These are phyloP conservation scores for Psittacus erithacus DNA, from an alignment of 2,113 vertebrate genomes.

Conservation along the genomic window DNA sequence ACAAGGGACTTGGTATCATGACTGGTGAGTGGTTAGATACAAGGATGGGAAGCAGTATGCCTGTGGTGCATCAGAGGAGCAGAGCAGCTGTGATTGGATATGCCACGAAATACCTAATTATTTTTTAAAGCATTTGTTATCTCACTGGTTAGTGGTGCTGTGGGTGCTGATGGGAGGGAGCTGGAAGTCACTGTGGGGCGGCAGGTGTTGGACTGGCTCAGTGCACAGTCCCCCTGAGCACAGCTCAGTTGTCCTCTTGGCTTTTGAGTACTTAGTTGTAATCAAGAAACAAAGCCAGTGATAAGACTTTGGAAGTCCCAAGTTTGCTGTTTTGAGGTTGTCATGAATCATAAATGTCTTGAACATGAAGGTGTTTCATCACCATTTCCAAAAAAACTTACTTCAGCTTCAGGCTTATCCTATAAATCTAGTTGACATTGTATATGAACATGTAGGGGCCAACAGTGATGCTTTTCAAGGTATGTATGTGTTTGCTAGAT, in stretches of 20 bases:
- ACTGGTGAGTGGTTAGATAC: background rate
- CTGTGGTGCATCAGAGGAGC: rapidly evolving
- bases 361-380: background rate
- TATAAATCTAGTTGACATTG: background rate
- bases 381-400: background rate
- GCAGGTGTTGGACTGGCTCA: background rate
- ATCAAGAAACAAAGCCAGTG: background rate
- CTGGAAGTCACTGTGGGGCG: background rate
- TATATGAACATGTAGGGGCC: background rate
- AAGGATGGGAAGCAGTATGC: background rate
- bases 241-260: background rate
- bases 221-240: no score
- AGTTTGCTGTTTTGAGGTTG: background rate
- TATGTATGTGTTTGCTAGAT: rapidly evolving
- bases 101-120: background rate
- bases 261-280: background rate
- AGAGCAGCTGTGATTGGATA: background rate
- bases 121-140: background rate
- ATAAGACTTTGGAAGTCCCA: background rate
- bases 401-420: background rate
- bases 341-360: background rate
- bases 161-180: background rate
- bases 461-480: background rate
- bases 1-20: background rate
- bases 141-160: rapidly evolving